Evolutionary conservation across 2,888 invertebrate species (phyloP).

Genomic region (Neoitamus cyanurus): DNA sequence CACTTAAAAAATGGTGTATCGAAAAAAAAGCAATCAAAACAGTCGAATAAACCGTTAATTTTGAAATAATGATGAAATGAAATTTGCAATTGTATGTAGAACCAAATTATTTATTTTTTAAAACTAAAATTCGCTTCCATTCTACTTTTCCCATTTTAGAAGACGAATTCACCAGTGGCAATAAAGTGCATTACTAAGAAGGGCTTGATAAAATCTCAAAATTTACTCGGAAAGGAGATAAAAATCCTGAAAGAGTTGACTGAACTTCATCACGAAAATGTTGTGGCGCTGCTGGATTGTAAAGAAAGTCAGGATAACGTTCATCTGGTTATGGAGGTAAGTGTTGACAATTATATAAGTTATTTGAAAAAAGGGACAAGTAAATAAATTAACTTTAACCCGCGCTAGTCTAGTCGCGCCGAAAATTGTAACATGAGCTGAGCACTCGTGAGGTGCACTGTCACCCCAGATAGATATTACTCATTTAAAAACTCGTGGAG

Average conservation of each 20-base stretch:
- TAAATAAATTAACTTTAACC: too few species aligned
- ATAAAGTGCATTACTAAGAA: constrained; percentile 99
- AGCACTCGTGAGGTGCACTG: too few species aligned
- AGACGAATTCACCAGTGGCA: constrained; percentile 87
- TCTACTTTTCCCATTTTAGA: constrained; percentile 71
- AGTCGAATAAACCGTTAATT: too few species aligned
- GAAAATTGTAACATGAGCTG: too few species aligned
- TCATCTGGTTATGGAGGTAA: constrained; percentile 98
- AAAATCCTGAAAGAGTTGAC: constrained; percentile 98
- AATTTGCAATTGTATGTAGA: too few species aligned
- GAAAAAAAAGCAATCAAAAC: too few species aligned
- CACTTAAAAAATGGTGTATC: too few species aligned
- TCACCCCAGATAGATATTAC: too few species aligned
- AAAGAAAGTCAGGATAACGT: constrained; percentile 96
- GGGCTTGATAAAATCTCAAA: constrained; percentile 96
- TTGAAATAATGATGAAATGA: too few species aligned
- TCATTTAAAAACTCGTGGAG: too few species aligned
- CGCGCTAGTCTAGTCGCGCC: too few species aligned
- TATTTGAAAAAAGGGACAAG: too few species aligned
- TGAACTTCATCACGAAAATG: constrained; percentile 97
- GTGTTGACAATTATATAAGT: constrained; percentile 61
- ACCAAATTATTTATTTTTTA: not conserved
- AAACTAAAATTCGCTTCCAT: not conserved
- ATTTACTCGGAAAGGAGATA: constrained; percentile 97
- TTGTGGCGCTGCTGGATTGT: constrained; percentile 96